These are phyloP conservation scores for Alosa alosa DNA, from an alignment of 2,113 vertebrate species.

Conservation along the genomic window DNA sequence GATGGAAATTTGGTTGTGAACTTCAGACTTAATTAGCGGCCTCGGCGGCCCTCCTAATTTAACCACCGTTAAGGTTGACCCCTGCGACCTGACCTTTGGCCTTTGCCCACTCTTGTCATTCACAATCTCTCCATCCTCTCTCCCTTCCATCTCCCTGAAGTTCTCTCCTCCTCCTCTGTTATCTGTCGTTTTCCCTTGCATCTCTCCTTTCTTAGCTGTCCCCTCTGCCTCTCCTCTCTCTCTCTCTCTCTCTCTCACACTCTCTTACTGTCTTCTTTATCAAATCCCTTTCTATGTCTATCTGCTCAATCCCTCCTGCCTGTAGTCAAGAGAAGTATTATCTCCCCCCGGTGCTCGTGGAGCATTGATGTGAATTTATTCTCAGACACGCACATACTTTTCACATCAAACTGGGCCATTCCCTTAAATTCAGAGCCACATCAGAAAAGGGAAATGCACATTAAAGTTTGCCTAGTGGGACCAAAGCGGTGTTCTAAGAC, in stretches of 20 bases:
- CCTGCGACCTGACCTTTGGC: slow-evolving; percentile 35
- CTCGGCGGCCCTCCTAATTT: slow-evolving; percentile 46
- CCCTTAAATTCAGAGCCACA: background rate
- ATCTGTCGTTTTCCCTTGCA: background rate
- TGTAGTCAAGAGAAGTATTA: background rate
- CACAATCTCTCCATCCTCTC: background rate
- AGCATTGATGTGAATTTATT: slow-evolving; percentile 3
- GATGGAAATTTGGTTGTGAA: slow-evolving; percentile 46
- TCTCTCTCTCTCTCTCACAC: background rate
- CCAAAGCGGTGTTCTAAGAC: background rate
- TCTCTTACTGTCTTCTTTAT: background rate
- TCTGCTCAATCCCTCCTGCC: slow-evolving; percentile 4
- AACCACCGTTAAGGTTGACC: slow-evolving; percentile 44
- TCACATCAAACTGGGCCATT: background rate
- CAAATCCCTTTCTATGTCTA: background rate
- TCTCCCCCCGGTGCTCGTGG: background rate
- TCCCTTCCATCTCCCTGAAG: background rate
- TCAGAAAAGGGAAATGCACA: slow-evolving; percentile 1
- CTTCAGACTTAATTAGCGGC: slow-evolving; percentile 50
- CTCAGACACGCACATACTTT: background rate
- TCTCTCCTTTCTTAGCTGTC: background rate
- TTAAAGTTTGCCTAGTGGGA: slow-evolving; percentile 24
- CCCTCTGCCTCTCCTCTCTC: background rate
- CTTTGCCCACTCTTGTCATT: slow-evolving; percentile 20
- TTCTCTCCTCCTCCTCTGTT: background rate